Percentiles rank a stretch among this genome's conserved stretches.
phyloP scores from a whole-genome alignment of 2,113 vertebrate genomes.

The Pipa parva region DNA sequence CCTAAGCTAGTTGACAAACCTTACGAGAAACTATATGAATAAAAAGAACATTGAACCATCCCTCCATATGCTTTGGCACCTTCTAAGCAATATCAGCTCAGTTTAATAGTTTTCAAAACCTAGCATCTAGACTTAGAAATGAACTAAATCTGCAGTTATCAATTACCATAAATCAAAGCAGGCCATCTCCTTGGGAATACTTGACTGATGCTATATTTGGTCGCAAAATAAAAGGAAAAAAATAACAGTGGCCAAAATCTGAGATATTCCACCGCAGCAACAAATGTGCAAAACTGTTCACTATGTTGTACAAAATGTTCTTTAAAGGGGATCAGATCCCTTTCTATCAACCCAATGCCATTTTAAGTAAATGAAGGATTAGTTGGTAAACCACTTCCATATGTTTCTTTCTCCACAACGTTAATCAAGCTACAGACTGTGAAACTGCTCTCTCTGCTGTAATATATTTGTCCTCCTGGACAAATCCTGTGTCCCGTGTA shows the following conservation, averaged over 20 bases:
- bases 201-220: background rate
- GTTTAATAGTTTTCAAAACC: too few relatives aligned
- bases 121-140: background rate
- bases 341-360: conserved; percentile 14
- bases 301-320: conserved; percentile 6
- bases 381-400: conserved; percentile 49
- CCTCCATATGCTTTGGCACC: too few relatives aligned
- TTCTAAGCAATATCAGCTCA: too few relatives aligned
- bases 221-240: background rate
- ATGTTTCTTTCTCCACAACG: conserved; percentile 48
- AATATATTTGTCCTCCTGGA: conserved; percentile 14
- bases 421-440: conserved; percentile 38
- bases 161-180: background rate
- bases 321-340: conserved; percentile 2
- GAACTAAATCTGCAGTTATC: background rate
- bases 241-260: background rate
- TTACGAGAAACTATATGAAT: too few relatives aligned
- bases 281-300: background rate
- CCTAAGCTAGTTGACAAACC: too few relatives aligned
- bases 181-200: background rate
- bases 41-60: too few relatives aligned
- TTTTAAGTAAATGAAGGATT: conserved; percentile 3
- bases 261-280: conserved; percentile 3
- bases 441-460: conserved; percentile 1
- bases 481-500: conserved; percentile 1